phyloP scores from a whole-genome alignment of 2,888 invertebrate species.

The Plusia festucae region DNA sequence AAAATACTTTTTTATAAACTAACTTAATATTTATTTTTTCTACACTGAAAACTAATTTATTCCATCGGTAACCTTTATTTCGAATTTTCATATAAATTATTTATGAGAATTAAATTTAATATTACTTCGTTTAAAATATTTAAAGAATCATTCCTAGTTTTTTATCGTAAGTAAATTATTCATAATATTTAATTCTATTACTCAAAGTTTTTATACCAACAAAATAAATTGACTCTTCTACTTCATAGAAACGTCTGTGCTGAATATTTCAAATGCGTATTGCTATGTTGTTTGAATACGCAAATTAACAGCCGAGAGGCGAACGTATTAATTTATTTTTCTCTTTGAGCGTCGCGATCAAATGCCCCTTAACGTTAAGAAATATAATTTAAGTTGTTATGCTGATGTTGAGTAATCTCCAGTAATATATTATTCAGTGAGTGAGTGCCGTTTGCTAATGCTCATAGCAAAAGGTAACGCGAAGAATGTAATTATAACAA shows the following conservation, averaged over 20 bases:
- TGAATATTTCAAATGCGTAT: conserved; percentile 7
- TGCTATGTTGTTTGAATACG: conserved; percentile 12
- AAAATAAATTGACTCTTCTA: not conserved
- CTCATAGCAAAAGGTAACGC: not conserved
- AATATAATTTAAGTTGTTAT: conserved; percentile 13
- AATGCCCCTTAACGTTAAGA: conserved; percentile 14
- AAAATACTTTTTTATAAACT: no score
- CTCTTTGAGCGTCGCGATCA: conserved; percentile 31
- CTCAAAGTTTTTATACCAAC: no score
- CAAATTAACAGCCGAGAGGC: conserved; percentile 22
- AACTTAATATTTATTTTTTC: no score
- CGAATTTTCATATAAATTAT: no score
- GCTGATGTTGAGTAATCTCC: conserved; percentile 8
- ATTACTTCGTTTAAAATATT: no score
- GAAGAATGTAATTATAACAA: conserved; percentile 8
- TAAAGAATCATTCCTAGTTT: no score
- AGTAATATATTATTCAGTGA: conserved; percentile 19
- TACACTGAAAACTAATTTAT: no score
- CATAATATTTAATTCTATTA: no score
- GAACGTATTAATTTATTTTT: conserved; percentile 32
- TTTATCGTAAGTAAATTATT: no score
- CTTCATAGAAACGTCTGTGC: not conserved
- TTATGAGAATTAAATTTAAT: no score
- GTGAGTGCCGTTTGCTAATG: not conserved
- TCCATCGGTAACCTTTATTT: no score